A percentile compares a stretch with the other conserved stretches of the same genome.
phyloP scores from a whole-genome alignment of 2,888 invertebrate species.

The Mantis religiosa region DNA sequence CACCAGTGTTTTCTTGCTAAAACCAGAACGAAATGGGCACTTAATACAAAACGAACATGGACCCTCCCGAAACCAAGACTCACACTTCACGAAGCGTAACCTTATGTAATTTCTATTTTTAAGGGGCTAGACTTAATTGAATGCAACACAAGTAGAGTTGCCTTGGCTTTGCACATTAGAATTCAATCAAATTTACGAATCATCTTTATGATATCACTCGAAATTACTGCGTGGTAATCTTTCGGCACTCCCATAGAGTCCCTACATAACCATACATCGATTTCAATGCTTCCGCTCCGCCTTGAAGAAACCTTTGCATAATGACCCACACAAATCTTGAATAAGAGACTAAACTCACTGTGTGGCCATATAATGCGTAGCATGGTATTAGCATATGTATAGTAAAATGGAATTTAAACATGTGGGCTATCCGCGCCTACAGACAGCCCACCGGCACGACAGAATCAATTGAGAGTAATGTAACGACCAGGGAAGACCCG shows the following conservation, averaged over 20 bases:
- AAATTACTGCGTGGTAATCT: not conserved
- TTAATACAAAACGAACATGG: no score
- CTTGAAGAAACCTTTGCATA: not conserved
- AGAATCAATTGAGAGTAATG: not conserved
- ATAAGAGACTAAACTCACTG: not conserved
- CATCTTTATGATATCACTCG: not conserved
- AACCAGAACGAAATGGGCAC: no score
- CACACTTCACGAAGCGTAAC: no score
- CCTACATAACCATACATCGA: not conserved
- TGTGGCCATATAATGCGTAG: not conserved
- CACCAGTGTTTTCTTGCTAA: no score
- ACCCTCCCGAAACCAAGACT: no score
- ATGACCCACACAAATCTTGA: not conserved
- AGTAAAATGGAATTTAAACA: not conserved
- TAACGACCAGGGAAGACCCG: not conserved
- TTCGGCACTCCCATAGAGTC: not conserved
- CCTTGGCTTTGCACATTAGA: no score
- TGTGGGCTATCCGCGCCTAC: not conserved
- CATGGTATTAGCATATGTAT: not conserved
- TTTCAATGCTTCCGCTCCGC: not conserved
- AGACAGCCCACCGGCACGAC: not conserved
- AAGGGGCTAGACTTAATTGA: no score
- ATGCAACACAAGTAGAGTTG: no score
- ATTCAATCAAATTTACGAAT: not conserved
- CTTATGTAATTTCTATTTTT: no score